phyloP scores from a whole-genome alignment of 2,888 invertebrate genomes.

The Bhutanitis thaidina region DNA sequence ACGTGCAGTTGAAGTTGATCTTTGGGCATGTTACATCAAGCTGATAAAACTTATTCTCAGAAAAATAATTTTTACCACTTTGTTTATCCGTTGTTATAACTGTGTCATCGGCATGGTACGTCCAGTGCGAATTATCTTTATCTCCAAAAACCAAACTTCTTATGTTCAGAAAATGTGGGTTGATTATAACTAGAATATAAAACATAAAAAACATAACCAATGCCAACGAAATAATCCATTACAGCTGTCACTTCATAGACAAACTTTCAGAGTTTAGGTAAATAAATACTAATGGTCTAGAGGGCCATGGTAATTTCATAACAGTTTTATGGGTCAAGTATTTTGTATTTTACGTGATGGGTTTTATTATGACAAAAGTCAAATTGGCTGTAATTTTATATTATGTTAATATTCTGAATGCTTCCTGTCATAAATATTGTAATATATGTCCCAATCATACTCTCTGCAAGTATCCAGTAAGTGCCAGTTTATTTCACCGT shows the following conservation, averaged over 20 bases:
- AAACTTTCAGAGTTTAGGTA: slow-evolving; percentile 4
- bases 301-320: slow-evolving; percentile 37
- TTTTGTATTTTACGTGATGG: slow-evolving; percentile 23
- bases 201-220: slow-evolving; percentile 68
- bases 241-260: slow-evolving; percentile 32
- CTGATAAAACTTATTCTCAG: no score
- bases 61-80: slow-evolving; percentile 1
- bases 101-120: slow-evolving; percentile 1
- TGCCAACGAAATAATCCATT: slow-evolving; percentile 45
- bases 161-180: slow-evolving; percentile 32
- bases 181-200: slow-evolving; percentile 47
- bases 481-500: slow-evolving; percentile 12
- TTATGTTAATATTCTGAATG: slow-evolving; percentile 32
- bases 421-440: slow-evolving; percentile 41
- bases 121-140: not conserved
- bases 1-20: no score
- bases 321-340: slow-evolving; percentile 27
- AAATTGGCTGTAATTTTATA: slow-evolving; percentile 55
- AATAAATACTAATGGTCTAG: slow-evolving; percentile 31
- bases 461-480: slow-evolving; percentile 55
- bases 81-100: not conserved
- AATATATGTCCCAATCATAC: slow-evolving; percentile 57
- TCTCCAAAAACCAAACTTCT: slow-evolving; percentile 29
- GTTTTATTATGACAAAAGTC: slow-evolving; percentile 56
- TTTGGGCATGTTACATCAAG: no score